These are phyloP conservation scores for Tolmerus cingulatus DNA, from an alignment of 2,888 invertebrate genomes.

Conservation along the genomic window DNA sequence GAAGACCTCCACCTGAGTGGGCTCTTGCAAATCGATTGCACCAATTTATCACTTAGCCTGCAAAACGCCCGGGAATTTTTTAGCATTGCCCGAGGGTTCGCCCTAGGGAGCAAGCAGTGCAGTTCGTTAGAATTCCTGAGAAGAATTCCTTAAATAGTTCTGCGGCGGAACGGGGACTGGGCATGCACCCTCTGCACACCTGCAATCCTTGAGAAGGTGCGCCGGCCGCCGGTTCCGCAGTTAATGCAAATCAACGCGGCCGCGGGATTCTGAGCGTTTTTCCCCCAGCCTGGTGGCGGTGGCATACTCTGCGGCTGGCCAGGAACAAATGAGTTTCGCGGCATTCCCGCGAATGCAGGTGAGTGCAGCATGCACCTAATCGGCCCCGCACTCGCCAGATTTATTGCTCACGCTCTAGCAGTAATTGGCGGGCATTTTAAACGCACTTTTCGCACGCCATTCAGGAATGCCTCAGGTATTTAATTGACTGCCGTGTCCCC, in stretches of 20 bases:
- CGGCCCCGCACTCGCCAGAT: neutral
- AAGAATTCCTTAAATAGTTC: neutral
- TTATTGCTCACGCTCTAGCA: conserved; percentile 5
- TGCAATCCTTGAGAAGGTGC: neutral
- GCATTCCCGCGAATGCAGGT: neutral
- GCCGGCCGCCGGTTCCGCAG: neutral
- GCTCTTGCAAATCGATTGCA: conserved; percentile 12
- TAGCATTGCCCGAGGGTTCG: neutral
- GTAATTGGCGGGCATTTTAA: conserved; percentile 10
- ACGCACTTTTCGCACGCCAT: conserved; percentile 32
- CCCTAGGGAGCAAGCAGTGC: neutral
- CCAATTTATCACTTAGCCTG: neutral
- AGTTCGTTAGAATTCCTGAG: neutral
- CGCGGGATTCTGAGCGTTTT: neutral
- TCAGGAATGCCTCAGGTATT: neutral
- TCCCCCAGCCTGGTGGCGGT: neutral
- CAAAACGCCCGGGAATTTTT: neutral
- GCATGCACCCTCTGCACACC: neutral
- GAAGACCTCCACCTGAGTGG: neutral
- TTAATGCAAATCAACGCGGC: neutral
- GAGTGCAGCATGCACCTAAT: neutral
- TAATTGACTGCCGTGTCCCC: conserved; percentile 19
- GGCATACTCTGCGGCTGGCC: neutral
- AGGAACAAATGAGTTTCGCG: neutral
- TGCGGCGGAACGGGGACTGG: neutral